These are phyloP conservation scores for Morpho deidamia DNA, from an alignment of 2,888 invertebrate species.

Conservation along the genomic window DNA sequence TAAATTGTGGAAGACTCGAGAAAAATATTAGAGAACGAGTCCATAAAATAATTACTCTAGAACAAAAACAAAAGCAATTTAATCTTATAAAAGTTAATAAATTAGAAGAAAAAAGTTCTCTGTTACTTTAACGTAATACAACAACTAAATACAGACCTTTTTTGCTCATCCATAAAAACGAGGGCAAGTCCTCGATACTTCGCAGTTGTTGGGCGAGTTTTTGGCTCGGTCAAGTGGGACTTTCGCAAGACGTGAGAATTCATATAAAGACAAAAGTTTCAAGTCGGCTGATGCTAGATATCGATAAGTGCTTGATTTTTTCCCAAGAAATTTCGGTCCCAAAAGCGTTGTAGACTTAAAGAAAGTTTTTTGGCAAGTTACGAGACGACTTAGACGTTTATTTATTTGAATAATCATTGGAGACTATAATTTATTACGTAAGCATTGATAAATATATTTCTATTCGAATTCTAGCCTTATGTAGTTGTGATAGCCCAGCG, in stretches of 20 bases:
- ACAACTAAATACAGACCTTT: constrained; percentile 9
- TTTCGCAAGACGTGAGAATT: constrained; percentile 25
- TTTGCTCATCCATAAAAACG: constrained; percentile 25
- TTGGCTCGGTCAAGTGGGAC: constrained; percentile 26
- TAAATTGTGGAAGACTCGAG: no score
- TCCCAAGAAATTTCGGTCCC: constrained; percentile 1
- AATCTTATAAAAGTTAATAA: neutral
- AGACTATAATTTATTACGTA: no score
- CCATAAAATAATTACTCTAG: no score
- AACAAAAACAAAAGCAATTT: neutral
- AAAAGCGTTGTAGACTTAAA: neutral
- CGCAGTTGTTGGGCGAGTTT: constrained; percentile 23
- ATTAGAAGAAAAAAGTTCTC: neutral
- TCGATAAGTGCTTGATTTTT: constrained; percentile 18
- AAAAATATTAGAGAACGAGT: no score
- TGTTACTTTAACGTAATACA: neutral
- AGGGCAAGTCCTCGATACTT: constrained; percentile 23
- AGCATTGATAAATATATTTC: no score
- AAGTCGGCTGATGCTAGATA: constrained; percentile 14
- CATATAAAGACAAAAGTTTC: constrained; percentile 27
- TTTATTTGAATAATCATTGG: no score
- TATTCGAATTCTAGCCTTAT: no score
- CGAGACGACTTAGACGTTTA: no score
- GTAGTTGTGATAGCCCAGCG: no score
- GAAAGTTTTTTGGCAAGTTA: neutral